Evolutionary conservation across 2,113 vertebrate species (phyloP), one percentile per base, ranked within the genome.

Genomic region (Synchiropus splendidus): DNA sequence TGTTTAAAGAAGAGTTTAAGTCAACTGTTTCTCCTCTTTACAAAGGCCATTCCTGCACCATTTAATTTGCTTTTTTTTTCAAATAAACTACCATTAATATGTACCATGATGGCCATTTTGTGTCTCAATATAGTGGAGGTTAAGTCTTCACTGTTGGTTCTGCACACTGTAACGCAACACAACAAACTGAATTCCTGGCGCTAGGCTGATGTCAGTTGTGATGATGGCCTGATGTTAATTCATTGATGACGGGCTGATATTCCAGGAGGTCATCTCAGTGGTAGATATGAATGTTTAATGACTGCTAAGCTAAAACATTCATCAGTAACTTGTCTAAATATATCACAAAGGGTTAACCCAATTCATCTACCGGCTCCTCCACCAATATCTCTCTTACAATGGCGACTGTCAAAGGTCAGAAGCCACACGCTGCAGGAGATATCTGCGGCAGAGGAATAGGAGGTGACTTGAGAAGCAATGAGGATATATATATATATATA

Each of bases 271-370:
- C 79, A 83, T 80, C 72, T 78, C 73, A 75, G 74, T 74, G 75
- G 71, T 61, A 74, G 56, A 17, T 82, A 87, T 91, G 66, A 89
- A 92, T 88, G 77, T 80, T 90, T 90, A 87, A 92, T 89, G 83
- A 47, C 38, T 39, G 65, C 41, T 56, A 17, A 77, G 84, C 89
- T 91, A 40, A 90, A 92, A 89, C 66, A 88, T 91, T 90, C 48
- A 92, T 77, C 43, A 64, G 63, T 43, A 18, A 41, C 51, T 4
- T 6, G 67, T 67, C 85, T 86, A 89, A 85, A 86, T 78, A 81
- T 64, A 69, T 75, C 67, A 61, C 79, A 66, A 58, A 62, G 67
- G 72, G 64, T 71, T n/a, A n/a, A n/a, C n/a, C n/a, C n/a, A n/a
- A n/a, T n/a, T n/a, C 69, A 78, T 74, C 56, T 44, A 64, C 58